phyloP scores from a whole-genome alignment of 2,888 invertebrate species.

The Oithona nana region DNA sequence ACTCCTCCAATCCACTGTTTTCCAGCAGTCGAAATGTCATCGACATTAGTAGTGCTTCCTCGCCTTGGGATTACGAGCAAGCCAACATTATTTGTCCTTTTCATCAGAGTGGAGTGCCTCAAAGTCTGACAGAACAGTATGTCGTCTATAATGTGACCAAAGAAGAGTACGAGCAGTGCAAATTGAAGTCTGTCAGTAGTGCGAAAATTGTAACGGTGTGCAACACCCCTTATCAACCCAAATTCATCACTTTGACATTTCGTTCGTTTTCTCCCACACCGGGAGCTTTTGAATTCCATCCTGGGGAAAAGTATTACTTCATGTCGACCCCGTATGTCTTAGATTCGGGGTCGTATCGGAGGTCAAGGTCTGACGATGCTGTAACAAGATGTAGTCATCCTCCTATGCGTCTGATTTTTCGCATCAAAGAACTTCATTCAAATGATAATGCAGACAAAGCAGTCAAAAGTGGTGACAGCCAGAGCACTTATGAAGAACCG shows the following conservation, averaged over 20 bases:
- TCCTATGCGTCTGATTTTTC: not conserved
- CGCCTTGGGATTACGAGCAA: constrained; percentile 82
- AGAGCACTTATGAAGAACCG: too few species aligned
- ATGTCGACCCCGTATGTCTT: constrained; percentile 40
- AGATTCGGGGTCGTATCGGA: too few species aligned
- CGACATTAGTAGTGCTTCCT: constrained; percentile 80
- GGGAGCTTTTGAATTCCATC: constrained; percentile 77
- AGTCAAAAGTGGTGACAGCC: too few species aligned
- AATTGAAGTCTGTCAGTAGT: constrained; percentile 69
- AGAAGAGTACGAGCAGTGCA: constrained; percentile 86
- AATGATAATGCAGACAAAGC: not conserved
- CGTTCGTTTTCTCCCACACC: constrained; percentile 88
- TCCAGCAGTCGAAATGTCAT: constrained; percentile 92
- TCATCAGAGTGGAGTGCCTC: not conserved
- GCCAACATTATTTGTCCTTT: constrained; percentile 79
- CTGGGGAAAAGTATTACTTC: constrained; percentile 86
- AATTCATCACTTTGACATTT: constrained; percentile 91
- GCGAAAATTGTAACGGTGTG: constrained; percentile 84
- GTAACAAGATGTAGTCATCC: not conserved
- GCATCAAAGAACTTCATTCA: not conserved
- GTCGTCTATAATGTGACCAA: constrained; percentile 47
- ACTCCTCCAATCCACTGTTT: constrained; percentile 33
- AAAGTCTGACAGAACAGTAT: not conserved
- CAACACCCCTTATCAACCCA: constrained; percentile 79
- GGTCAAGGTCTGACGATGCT: too few species aligned